A percentile compares a stretch with the other conserved stretches of the same genome.
Conservation (phyloP, 2,888 invertebrate species). For the Hirtodrosophila duncani region DNA sequence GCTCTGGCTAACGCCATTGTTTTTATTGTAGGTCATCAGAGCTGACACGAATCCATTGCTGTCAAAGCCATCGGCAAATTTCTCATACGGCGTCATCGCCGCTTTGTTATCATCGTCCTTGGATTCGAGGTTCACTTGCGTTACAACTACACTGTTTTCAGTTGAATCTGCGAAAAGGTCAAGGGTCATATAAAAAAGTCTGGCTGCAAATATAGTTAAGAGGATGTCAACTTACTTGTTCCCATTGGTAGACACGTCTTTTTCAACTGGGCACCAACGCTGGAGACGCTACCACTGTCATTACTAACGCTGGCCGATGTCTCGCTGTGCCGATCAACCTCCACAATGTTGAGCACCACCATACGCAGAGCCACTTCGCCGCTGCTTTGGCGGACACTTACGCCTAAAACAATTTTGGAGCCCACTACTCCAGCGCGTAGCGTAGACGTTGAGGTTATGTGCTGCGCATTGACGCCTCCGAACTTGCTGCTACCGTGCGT, state of each 20-base stretch:
- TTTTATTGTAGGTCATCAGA: conserved; percentile 60
- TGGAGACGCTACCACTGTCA: conserved; percentile 54
- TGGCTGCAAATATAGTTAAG: background rate
- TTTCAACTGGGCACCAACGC: conserved; percentile 49
- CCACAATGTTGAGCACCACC: conserved; percentile 72
- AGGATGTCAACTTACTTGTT: conserved; percentile 27
- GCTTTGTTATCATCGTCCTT: conserved; percentile 70
- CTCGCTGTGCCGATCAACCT: conserved; percentile 61
- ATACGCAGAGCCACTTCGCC: conserved; percentile 68
- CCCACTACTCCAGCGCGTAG: conserved; percentile 73
- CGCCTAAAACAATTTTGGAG: conserved; percentile 73
- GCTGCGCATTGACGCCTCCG: conserved; percentile 45
- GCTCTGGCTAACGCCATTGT: conserved; percentile 44
- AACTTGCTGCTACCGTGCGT: conserved; percentile 42
- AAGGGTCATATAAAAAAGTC: background rate
- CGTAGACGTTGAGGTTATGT: conserved; percentile 72
- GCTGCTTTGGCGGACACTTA: conserved; percentile 68
- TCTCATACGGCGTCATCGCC: conserved; percentile 67
- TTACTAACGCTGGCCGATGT: conserved; percentile 44
- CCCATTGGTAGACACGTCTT: conserved; percentile 52
- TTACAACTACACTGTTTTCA: conserved; percentile 49
- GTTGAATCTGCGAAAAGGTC: conserved; percentile 31
- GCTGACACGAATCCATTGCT: conserved; percentile 75
- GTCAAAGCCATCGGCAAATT: conserved; percentile 75
- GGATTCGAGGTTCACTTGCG: conserved; percentile 52